Base-by-base conservation (phyloP, 2,888 invertebrate genomes). In the Drosophila putrida region DNA sequence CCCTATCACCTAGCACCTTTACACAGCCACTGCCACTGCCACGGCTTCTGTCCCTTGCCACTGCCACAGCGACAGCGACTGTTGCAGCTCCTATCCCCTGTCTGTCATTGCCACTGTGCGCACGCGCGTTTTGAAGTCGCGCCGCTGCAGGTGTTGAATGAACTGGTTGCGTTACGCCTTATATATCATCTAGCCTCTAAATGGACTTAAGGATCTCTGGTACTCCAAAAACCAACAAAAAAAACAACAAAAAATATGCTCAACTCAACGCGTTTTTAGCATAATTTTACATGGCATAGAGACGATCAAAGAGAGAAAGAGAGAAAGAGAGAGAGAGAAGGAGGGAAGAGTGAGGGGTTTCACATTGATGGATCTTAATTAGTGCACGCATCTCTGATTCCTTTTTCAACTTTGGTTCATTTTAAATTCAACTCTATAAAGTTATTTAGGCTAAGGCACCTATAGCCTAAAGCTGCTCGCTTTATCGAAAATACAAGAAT, bases 121-220 rank as follows among this genome's bases (percentile, higher is more conserved):
- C 82, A 80, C 82, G 80, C 78, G 84, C 70, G 75, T 76, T 70
- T 78, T 71, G 68, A 69, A 71, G 71, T 78, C 58, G 68, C 74
- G 66, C 65, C 65, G 65, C 65, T 70, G 89, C 89, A 89, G 89
- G 89, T 89, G 89, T 80, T 72, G 76, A 67, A 62, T 73, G 80
- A 78, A 89, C 89, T 85, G 83, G 89, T 89, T 89, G 71, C 75
- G 64, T 69, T 75, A 75, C 80, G 85, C 78, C 75, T 74, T 72
- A 72, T 82, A 81, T 75, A 75, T 78, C 79, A 78, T 79, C 78
- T 70, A 47, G 39, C 46, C 51, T 44, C 36, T 50, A 67, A 71
- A 71, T 75, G 67, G 57, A 68, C 49, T 49, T 49, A 35, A 11
- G 33, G 20, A 49, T 20, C 11, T 4, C 4, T 44, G 44, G 13